Percentiles rank a stretch among this genome's conserved stretches.
Evolutionary conservation across 2,113 vertebrate genomes (phyloP).

Genomic region (Trogon melanurus): DNA sequence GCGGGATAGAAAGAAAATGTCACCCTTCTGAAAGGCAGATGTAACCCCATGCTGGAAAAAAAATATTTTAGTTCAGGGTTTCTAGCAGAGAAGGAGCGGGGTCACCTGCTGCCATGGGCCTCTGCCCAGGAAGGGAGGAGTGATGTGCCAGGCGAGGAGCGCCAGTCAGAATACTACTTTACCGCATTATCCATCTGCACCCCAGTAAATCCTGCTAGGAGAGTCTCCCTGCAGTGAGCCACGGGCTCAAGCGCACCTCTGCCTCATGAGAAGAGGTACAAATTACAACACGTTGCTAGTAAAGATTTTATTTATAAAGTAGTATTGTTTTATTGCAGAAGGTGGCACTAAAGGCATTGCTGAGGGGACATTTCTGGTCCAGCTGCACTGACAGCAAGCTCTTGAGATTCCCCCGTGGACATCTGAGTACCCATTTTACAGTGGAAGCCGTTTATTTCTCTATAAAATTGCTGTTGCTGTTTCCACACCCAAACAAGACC

Average conservation of each 20-base stretch:
- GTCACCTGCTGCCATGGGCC: not conserved
- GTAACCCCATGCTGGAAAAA: not conserved
- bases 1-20: not conserved
- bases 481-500: not conserved
- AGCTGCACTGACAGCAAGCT: not conserved
- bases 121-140: not conserved
- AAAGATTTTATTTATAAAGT: slow-evolving; percentile 26
- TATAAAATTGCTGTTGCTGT: not conserved
- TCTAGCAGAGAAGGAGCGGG: not conserved
- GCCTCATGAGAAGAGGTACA: not conserved
- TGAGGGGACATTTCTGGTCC: not conserved
- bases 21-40: not conserved
- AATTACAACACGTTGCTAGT: not conserved
- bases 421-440: not conserved
- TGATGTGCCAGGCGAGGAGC: rapidly evolving
- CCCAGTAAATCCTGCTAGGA: not conserved
- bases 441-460: slow-evolving; percentile 25
- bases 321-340: not conserved
- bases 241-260: not conserved
- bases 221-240: not conserved
- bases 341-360: not conserved
- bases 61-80: not conserved
- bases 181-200: not conserved
- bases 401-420: not conserved
- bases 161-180: rapidly evolving